Conservation (phyloP, 2,113 vertebrate species). For the Trematocara unimaculatum region DNA sequence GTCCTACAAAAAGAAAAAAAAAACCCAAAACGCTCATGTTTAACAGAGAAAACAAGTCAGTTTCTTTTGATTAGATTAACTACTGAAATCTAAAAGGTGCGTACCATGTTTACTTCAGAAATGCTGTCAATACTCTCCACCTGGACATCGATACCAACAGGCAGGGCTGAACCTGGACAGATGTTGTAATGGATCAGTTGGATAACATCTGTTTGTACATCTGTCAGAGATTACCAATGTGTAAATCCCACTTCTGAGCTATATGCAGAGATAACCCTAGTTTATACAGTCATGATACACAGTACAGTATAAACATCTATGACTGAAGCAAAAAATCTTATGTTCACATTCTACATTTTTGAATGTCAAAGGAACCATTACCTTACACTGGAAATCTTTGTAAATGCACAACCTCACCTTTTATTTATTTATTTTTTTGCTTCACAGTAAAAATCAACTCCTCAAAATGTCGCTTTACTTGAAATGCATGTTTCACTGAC, state of each 20-base stretch:
- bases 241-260: neutral
- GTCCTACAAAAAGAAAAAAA: constrained; percentile 70
- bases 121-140: constrained; percentile 90
- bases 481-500: neutral
- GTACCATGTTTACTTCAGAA: constrained; percentile 91
- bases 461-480: neutral
- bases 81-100: constrained; percentile 1
- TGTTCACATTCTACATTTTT: neutral
- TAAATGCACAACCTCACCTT: neutral
- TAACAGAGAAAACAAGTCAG: neutral
- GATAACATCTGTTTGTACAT: neutral
- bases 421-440: neutral
- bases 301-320: neutral
- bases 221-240: constrained; percentile 3
- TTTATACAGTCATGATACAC: neutral
- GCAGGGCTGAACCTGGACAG: constrained; percentile 80
- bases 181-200: constrained; percentile 13
- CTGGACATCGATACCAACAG: constrained; percentile 86
- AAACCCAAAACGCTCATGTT: neutral
- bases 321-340: neutral
- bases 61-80: neutral
- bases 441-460: neutral
- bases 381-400: neutral
- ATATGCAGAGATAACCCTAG: neutral
- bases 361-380: neutral